Conservation (phyloP, 2,888 invertebrate genomes). For the Chouioia cunea region DNA sequence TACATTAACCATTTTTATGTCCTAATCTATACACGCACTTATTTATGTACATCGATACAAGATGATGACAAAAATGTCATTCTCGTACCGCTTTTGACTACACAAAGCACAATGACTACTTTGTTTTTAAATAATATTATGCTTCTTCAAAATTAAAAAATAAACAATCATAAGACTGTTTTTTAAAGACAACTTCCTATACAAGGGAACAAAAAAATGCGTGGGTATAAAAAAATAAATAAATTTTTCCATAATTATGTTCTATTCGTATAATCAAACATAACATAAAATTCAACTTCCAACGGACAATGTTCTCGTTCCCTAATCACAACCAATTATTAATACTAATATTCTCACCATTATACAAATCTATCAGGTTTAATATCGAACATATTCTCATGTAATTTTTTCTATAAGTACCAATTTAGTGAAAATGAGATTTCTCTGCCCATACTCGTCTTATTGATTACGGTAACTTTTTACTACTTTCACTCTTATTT, state of each 20-base stretch:
- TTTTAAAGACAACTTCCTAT: neutral
- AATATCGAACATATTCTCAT: conserved; percentile 38
- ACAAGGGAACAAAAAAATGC: neutral
- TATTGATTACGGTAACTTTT: too few species aligned
- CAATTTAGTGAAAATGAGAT: conserved; percentile 24
- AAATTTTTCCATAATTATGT: neutral
- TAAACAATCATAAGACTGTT: neutral
- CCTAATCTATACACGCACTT: conserved; percentile 48
- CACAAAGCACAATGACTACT: conserved; percentile 24
- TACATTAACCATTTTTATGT: conserved; percentile 44
- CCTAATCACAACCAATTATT: conserved; percentile 40
- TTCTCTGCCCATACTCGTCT: too few species aligned
- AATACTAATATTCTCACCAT: conserved; percentile 38
- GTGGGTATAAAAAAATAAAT: neutral
- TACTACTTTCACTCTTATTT: conserved; percentile 1
- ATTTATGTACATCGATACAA: conserved; percentile 47
- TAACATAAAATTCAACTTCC: neutral
- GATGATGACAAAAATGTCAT: conserved; percentile 46
- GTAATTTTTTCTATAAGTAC: conserved; percentile 22
- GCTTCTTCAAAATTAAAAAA: conserved; percentile 24
- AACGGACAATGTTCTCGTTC: conserved; percentile 18
- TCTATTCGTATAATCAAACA: too few species aligned
- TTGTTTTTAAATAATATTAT: conserved; percentile 27
- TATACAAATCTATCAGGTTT: conserved; percentile 19
- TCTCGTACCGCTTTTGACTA: conserved; percentile 40